phyloP scores from a whole-genome alignment of 2,797 vertebrate species.

The Cheirogaleus major region DNA sequence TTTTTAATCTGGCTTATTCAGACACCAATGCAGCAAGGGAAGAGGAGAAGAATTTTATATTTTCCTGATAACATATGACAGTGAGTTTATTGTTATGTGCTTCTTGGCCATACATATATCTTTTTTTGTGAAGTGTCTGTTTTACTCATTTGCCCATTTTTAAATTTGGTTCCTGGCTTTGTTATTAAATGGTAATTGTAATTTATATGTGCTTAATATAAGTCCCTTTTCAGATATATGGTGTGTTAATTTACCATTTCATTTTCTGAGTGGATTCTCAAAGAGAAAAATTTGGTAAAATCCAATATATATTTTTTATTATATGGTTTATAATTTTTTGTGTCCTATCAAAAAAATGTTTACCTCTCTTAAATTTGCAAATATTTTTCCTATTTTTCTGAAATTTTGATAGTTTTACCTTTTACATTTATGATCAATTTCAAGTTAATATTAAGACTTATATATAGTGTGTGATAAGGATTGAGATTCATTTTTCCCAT shows the following conservation, averaged over 20 bases:
- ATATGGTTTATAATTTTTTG: neutral
- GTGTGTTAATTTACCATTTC: neutral
- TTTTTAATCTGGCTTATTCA: neutral
- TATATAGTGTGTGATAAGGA: neutral
- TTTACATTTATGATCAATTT: neutral
- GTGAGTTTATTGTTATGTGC: neutral
- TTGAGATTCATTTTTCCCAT: neutral
- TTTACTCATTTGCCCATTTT: conserved; percentile 39
- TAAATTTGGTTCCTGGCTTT: neutral
- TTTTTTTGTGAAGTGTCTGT: conserved; percentile 16
- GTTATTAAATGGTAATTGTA: neutral
- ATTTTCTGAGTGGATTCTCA: conserved; percentile 20
- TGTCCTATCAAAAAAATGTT: conserved; percentile 19
- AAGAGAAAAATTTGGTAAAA: conserved; percentile 38
- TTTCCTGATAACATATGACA: neutral
- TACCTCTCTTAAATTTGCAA: conserved; percentile 15
- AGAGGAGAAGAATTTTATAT: neutral
- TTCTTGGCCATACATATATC: neutral
- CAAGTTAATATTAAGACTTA: neutral
- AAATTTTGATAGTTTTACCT: conserved; percentile 7
- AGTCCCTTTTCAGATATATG: neutral
- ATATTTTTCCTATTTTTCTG: neutral
- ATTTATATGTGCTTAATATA: neutral
- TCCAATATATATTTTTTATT: neutral
- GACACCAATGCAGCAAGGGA: neutral